Evolutionary conservation across 2,888 invertebrate species (phyloP), one percentile per base, ranked within the genome.

Genomic region (Sminthurinus aureus): DNA sequence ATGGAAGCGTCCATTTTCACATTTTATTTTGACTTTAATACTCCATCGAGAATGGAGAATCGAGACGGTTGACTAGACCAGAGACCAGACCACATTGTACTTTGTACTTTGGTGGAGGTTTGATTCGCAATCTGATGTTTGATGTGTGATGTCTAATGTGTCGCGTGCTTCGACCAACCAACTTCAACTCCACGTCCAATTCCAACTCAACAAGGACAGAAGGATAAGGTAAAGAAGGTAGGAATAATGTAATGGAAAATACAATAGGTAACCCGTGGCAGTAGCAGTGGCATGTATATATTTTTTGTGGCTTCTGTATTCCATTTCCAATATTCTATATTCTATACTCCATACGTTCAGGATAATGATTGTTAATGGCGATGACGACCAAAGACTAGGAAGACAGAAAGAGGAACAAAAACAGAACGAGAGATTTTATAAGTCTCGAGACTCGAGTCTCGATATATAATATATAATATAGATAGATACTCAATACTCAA

Each of bases 101-200:
- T 66, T 20, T 18, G 58, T 2, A 18, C 58, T 15, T 6, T 58
- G 20, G 22, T 50, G 13, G 52, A 15, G 80, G 52, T 80, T 18
- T 22, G 38, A 81, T 81, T 81, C 64, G 81, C 74, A 81, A 81
- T 75, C 52, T 66, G 73, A 80, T n/a, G 6, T 38, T 6, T 38
- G 38, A 38, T n/a, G n/a, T n/a, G n/a, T n/a, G n/a, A n/a, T n/a
- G 6, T 38, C 58, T 73, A 73, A 74, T 74, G 52, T 80, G 81
- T 81, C 81, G 81, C 81, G 81, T 81, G 81, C 81, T 73, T 38
- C 6, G 38, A 4, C 38, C 38, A 38, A 4, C 38, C 38, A 38
- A 38, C 38, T 38, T 38, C 38, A 38, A 38, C 38, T 38, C n/a
- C 1, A 38, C 38, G 1, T 38, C 38, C 1, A 38, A 1, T 38